phyloP scores from a whole-genome alignment of 2,797 vertebrate genomes.

The Muscicapa striata region DNA sequence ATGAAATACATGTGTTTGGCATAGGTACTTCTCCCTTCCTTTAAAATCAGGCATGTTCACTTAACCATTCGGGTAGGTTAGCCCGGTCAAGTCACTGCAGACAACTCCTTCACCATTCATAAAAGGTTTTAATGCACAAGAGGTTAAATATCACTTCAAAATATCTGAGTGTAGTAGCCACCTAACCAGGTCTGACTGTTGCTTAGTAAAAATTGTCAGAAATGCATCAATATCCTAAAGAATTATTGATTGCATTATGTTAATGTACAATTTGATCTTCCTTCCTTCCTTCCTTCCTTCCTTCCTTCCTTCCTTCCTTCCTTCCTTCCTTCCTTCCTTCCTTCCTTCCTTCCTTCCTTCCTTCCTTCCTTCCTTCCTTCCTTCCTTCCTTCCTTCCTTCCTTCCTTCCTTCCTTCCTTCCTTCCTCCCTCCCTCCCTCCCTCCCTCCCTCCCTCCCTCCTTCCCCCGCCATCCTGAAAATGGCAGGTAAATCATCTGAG shows the following conservation, averaged over 20 bases:
- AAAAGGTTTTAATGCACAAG: background rate
- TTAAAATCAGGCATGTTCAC: background rate
- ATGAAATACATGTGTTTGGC: background rate
- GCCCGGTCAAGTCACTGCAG: background rate
- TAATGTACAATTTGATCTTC: background rate
- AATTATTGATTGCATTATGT: background rate
- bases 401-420: too few species aligned
- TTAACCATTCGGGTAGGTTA: background rate
- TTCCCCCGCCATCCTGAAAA: background rate
- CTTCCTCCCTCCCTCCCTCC: too few species aligned
- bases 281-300: too few species aligned
- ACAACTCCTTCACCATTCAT: background rate
- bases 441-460: too few species aligned
- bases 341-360: too few species aligned
- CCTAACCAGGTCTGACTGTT: background rate
- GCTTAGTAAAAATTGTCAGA: background rate
- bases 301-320: background rate
- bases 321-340: background rate
- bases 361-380: too few species aligned
- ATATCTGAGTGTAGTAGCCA: background rate
- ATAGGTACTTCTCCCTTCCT: background rate
- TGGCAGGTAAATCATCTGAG: background rate
- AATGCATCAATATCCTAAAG: background rate
- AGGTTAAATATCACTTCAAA: background rate
- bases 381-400: too few species aligned